Evolutionary conservation across 2,113 vertebrate species (phyloP), one percentile per base, ranked within the genome.

Genomic region (Sturnus vulgaris): DNA sequence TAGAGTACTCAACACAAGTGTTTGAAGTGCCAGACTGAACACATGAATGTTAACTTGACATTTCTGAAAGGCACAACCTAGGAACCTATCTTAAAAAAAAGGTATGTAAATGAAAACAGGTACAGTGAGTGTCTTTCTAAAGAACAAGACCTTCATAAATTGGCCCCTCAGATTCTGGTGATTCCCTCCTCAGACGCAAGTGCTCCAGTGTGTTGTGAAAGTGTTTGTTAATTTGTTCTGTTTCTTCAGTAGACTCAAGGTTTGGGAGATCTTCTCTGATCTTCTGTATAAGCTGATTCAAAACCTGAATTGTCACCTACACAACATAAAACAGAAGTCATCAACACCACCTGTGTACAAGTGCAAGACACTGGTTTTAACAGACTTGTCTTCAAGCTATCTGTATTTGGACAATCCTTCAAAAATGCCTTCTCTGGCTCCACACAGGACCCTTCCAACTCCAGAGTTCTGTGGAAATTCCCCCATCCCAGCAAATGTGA

Each of bases 201-300:
- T 99, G 99, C 96, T 99, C 99, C 98, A 99, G 98, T 42, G 99
- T 99, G 95, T 99, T 99, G 92, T 99, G 99, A 98, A 99, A 99
- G 96, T 99, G 99, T 98, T 99, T 99, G 98, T 99, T 99, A 96
- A 99, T 99, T 97, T 99, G 99, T 97, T 99, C 99, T 3, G 99
- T 99, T 97, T 99, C 99, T 96, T 99, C 99, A 64, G 99, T 99
- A 44, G 99, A 98, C 94, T 99, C 99, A 57, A 99, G 98, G 97
- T 99, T 99, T 57, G 99, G 99, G 40, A 99, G 98, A 94, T 99
- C 99, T 97, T 99, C 99, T 93, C 99, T 98, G 97, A 99, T 99
- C 98, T 99, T 99, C 96, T 99, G 99, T 97, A 99, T 99, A 88
- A 99, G 98, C 95, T 99, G 99, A 97, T 99, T 99, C 97, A 99